Conservation (phyloP, 2,888 invertebrate genomes). For the Drosophila yooni region DNA sequence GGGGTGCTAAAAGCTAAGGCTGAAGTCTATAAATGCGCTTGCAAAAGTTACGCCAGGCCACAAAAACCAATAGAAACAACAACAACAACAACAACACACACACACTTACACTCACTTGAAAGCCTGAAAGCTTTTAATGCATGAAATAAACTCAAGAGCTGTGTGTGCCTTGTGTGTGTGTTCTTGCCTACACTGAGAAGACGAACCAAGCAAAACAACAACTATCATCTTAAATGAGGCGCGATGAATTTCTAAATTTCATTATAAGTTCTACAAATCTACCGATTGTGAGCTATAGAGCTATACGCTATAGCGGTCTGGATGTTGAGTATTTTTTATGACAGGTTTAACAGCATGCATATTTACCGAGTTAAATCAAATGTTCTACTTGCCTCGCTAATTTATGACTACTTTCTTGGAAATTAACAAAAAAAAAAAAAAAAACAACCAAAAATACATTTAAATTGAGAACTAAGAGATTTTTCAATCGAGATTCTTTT, state of each 20-base stretch:
- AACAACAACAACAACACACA: conserved; percentile 42
- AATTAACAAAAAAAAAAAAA: too few species aligned
- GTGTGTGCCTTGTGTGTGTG: conserved; percentile 30
- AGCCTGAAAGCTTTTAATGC: conserved; percentile 74
- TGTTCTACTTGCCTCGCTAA: neutral
- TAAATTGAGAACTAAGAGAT: neutral
- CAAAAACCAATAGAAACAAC: conserved; percentile 60
- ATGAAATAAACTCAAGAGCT: conserved; percentile 67
- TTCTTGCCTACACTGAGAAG: conserved; percentile 31
- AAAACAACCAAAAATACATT: neutral
- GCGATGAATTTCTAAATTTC: too few species aligned
- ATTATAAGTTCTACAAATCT: too few species aligned
- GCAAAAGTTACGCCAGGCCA: conserved; percentile 62
- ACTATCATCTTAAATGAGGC: neutral
- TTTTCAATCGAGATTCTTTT: neutral
- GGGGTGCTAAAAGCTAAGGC: conserved; percentile 17
- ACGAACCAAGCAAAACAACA: neutral
- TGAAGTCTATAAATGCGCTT: conserved; percentile 59
- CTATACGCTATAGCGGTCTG: too few species aligned
- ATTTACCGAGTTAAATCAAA: neutral
- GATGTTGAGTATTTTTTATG: too few species aligned
- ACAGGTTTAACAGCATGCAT: too few species aligned
- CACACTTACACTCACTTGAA: conserved; percentile 18
- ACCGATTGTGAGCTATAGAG: too few species aligned
- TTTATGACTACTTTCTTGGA: neutral